phyloP scores from a whole-genome alignment of 2,113 vertebrate species.

The Cololabis saira region DNA sequence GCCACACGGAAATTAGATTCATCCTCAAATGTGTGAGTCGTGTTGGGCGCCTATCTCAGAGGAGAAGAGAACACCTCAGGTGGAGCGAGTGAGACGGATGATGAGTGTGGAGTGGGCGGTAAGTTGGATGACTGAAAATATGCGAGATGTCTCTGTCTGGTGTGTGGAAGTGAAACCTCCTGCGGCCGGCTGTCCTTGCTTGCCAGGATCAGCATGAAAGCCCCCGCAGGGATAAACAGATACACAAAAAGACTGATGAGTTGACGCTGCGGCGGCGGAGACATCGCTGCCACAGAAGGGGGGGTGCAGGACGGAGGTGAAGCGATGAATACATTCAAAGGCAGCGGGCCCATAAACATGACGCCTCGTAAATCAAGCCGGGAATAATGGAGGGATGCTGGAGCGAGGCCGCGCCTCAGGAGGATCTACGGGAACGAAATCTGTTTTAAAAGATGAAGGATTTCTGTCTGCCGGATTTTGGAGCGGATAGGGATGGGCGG shows the following conservation, averaged over 20 bases:
- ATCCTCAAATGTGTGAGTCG: conserved; percentile 3
- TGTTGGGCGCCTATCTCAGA: not conserved
- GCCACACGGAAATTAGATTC: not conserved
- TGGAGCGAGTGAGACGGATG: not conserved
- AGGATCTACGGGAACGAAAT: not conserved
- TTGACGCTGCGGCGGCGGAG: conserved; percentile 30
- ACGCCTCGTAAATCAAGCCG: conserved; percentile 1
- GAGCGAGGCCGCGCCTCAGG: conserved; percentile 6
- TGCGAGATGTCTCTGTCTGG: not conserved
- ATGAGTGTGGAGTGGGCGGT: conserved; percentile 12
- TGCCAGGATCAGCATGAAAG: conserved; percentile 42
- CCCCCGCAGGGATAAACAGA: conserved; percentile 43
- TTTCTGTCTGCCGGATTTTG: not conserved
- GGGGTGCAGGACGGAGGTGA: not conserved
- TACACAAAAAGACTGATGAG: conserved; percentile 54
- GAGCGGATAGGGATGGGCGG: no score
- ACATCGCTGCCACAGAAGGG: conserved; percentile 1
- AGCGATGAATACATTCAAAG: conserved; percentile 23
- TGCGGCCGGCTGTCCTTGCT: conserved; percentile 22
- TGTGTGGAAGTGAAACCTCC: conserved; percentile 24
- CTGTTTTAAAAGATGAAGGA: not conserved
- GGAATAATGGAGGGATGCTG: conserved; percentile 4
- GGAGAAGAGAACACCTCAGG: not conserved
- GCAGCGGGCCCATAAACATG: conserved; percentile 10
- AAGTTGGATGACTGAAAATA: not conserved